These are phyloP conservation scores for Diorhabda sublineata DNA, from an alignment of 1,140 invertebrate species.

Conservation along the genomic window DNA sequence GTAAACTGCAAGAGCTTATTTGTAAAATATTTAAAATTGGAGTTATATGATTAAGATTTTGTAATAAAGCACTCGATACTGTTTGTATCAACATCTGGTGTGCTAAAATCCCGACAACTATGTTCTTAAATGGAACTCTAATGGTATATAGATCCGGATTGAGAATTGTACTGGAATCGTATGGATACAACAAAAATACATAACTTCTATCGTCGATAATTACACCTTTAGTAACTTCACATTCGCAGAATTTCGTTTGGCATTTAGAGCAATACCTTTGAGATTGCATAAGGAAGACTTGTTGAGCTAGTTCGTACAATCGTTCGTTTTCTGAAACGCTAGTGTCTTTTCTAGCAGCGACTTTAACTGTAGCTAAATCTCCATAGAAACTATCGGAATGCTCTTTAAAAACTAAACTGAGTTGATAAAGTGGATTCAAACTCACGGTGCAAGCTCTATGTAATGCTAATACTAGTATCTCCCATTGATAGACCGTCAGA, in stretches of 20 bases:
- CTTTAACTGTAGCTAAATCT: constrained; percentile 87
- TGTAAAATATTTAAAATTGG: constrained; percentile 56
- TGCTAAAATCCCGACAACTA: constrained; percentile 83
- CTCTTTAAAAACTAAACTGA: constrained; percentile 81
- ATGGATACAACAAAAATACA: constrained; percentile 83
- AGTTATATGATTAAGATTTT: constrained; percentile 59
- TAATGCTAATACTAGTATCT: constrained; percentile 72
- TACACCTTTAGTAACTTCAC: constrained; percentile 43
- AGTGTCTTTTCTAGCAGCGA: constrained; percentile 82
- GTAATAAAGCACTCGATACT: constrained; percentile 78
- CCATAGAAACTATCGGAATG: constrained; percentile 92
- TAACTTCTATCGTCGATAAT: constrained; percentile 76
- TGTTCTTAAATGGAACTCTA: constrained; percentile 77
- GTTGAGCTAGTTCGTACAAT: constrained; percentile 79
- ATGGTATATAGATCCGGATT: constrained; percentile 75
- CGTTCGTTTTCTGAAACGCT: constrained; percentile 75
- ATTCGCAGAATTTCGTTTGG: constrained; percentile 36
- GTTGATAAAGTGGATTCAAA: constrained; percentile 75
- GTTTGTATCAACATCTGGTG: constrained; percentile 90
- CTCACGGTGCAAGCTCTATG: constrained; percentile 79
- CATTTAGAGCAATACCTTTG: constrained; percentile 45
- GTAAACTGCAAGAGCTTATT: constrained; percentile 53
- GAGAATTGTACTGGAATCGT: constrained; percentile 65
- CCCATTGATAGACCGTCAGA: constrained; percentile 79
- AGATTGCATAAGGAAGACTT: constrained; percentile 64